phyloP scores from a whole-genome alignment of 2,888 invertebrate species.

The Lissonota sp. region DNA sequence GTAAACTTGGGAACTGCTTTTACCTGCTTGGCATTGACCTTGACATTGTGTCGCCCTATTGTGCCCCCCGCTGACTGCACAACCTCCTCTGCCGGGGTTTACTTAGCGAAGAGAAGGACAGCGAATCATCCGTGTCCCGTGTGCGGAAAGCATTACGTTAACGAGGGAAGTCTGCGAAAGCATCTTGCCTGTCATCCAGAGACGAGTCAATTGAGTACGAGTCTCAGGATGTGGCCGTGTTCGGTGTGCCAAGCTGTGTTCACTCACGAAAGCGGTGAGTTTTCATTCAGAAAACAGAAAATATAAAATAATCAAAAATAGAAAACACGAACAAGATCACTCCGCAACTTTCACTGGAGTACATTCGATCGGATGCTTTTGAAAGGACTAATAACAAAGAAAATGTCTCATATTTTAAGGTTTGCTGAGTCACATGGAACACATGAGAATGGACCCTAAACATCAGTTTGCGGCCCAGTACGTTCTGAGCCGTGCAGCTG shows the following conservation, averaged over 20 bases:
- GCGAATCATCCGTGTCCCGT: constrained; percentile 98
- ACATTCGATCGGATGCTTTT: neutral
- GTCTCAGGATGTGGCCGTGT: constrained; percentile 97
- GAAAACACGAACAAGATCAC: neutral
- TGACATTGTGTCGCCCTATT: constrained; percentile 84
- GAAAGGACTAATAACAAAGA: constrained; percentile 3
- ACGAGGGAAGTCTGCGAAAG: constrained; percentile 96
- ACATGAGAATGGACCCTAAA: constrained; percentile 98
- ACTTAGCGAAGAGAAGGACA: constrained; percentile 96
- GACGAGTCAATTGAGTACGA: constrained; percentile 93
- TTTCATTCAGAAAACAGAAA: neutral
- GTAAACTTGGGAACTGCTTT: constrained; percentile 82
- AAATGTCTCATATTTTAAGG: constrained; percentile 86
- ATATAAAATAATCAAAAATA: neutral
- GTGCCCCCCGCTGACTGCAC: constrained; percentile 84
- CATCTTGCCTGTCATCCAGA: constrained; percentile 97
- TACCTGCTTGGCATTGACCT: constrained; percentile 84
- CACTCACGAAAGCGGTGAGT: constrained; percentile 96
- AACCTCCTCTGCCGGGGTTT: constrained; percentile 85
- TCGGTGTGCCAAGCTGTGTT: constrained; percentile 98
- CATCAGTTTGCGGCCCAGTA: constrained; percentile 98
- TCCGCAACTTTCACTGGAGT: neutral
- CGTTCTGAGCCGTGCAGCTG: constrained; percentile 95
- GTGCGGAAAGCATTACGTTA: constrained; percentile 97
- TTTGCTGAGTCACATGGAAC: constrained; percentile 96